Conservation (phyloP, 2,113 vertebrate species). For the Lagopus muta region DNA sequence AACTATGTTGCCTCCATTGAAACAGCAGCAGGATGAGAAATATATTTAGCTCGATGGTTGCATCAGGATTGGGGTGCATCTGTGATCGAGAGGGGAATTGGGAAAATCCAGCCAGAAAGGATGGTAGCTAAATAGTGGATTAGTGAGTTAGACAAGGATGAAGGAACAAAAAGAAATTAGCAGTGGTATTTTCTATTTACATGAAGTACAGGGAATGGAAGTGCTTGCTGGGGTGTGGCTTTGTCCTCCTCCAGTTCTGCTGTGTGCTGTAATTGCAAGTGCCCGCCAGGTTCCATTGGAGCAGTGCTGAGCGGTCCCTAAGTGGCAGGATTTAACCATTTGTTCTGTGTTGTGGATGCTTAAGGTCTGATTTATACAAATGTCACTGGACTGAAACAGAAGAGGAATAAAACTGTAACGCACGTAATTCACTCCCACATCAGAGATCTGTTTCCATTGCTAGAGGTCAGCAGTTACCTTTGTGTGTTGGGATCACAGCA, state of each 20-base stretch:
- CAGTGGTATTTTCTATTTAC: not conserved
- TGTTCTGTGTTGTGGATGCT: not conserved
- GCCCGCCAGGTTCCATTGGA: not conserved
- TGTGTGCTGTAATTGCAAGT: rapidly evolving
- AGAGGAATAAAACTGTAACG: not conserved
- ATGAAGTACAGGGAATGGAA: not conserved
- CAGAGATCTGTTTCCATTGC: not conserved
- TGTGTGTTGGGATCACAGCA: not conserved
- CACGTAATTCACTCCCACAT: not conserved
- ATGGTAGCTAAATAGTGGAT: not conserved
- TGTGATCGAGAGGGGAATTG: not conserved
- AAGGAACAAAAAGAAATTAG: not conserved
- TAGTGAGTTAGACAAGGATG: not conserved
- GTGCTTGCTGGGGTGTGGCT: rapidly evolving
- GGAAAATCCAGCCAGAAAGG: not conserved
- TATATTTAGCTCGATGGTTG: not conserved
- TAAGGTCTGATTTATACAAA: not conserved
- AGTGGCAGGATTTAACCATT: not conserved
- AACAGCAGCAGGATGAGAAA: not conserved
- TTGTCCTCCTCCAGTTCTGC: not conserved
- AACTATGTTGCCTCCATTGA: not conserved
- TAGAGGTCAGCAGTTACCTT: not conserved
- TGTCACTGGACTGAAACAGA: not conserved
- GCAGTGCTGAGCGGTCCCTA: not conserved
- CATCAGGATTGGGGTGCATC: not conserved